Base-by-base conservation (phyloP, 2,888 invertebrate species). In the Heliconius ethilla region DNA sequence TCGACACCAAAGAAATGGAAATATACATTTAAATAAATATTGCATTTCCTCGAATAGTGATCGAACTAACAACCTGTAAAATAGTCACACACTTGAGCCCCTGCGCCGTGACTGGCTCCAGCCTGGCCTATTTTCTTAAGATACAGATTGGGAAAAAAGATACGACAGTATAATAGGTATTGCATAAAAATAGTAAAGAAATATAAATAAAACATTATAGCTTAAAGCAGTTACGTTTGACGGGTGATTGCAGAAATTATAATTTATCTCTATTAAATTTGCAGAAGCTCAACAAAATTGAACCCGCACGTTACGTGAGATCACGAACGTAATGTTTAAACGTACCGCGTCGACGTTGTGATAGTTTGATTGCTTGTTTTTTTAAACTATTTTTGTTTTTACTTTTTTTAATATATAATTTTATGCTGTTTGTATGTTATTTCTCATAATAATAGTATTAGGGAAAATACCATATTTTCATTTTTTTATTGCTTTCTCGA, bases 341-440 rank as follows among this genome's bases (percentile, higher is more conserved):
- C 45, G 45, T 83, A 83, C 82, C 83, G 82, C 80, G 81, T 85
- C 73, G 33, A 3, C 51, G 51, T 18, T 62, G 33, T 25, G 10
- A 27, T 70, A 29, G 83, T 84, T 83, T 83, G 83, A 83, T 83
- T 82, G 63, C 62, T 67, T 67, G 3, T 37, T n/a, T 67, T 37
- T 37, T 15, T 33, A n/a, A 37, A n/a, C n/a, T 37, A n/a, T 67
- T 1, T 37, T 67, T 67, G 11, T n/a, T 37, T 67, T 37, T 18
- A 2, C 7, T 51, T 18, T 18, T 51, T 51, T 51, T 66, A 10
- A 1, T 29, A 29, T 29, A 37, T n/a, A 66, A 25, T 25, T 10
- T 62, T n/a, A 62, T 62, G 13, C 11, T 62, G 62, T n/a, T 63
- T 63, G 27, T 63, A 15, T 59, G 55, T n/a, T 25, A 27, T 27